These are phyloP conservation scores for Pachydiplax longipennis DNA, from an alignment of 2,888 invertebrate genomes.

Conservation along the genomic window DNA sequence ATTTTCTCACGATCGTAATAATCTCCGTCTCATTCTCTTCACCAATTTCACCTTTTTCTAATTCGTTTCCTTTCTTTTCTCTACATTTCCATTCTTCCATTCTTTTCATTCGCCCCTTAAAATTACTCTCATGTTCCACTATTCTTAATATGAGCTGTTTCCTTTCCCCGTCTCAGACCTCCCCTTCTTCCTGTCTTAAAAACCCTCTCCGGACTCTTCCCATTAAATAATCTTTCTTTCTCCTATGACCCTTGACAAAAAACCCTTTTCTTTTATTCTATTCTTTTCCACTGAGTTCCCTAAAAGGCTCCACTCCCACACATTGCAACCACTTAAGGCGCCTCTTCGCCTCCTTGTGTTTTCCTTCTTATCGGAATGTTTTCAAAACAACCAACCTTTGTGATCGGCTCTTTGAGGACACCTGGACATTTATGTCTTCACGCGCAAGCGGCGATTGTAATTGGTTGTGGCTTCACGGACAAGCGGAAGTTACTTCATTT, in stretches of 20 bases:
- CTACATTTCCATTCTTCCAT: not conserved
- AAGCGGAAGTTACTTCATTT: not conserved
- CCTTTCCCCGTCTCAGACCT: not conserved
- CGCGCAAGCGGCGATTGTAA: not conserved
- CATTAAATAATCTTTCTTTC: not conserved
- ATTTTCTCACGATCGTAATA: not conserved
- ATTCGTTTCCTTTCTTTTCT: not conserved
- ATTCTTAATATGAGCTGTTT: not conserved
- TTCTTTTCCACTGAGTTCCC: not conserved
- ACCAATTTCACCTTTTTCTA: not conserved
- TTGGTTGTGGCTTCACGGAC: not conserved
- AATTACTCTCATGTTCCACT: not conserved
- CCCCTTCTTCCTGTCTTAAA: not conserved
- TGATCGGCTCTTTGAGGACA: not conserved
- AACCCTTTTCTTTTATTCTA: not conserved
- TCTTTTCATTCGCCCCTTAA: not conserved
- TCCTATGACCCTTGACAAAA: not conserved
- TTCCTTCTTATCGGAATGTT: not conserved
- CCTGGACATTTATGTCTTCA: not conserved
- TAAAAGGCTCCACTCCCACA: not conserved
- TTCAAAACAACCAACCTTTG: not conserved
- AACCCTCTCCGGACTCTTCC: not conserved
- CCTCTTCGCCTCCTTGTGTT: not conserved
- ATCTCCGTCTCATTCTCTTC: not conserved
- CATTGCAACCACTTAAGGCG: not conserved